Conservation (phyloP, 2,888 invertebrate genomes). For the Alloplasta piceator region DNA sequence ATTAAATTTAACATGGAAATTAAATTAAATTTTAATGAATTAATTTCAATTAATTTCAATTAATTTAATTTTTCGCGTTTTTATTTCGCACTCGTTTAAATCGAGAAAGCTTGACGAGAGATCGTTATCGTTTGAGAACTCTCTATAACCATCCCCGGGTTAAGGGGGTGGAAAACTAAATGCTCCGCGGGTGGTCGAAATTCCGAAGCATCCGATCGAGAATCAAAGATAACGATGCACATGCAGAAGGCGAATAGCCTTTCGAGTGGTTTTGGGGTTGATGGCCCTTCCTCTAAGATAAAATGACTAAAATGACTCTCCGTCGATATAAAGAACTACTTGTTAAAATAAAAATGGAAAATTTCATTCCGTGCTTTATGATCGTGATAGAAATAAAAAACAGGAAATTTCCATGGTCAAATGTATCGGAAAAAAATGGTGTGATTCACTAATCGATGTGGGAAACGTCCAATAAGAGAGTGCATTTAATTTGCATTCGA, state of each 20-base stretch:
- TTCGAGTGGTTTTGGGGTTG: not conserved
- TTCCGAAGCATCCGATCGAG: not conserved
- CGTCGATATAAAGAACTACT: not conserved
- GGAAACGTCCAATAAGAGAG: not conserved
- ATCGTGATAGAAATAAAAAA: constrained; percentile 15
- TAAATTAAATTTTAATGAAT: no score
- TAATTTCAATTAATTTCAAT: no score
- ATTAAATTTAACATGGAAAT: no score
- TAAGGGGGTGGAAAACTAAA: constrained; percentile 8
- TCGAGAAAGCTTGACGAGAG: not conserved
- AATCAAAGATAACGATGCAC: not conserved
- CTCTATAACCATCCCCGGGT: not conserved
- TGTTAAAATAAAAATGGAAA: not conserved
- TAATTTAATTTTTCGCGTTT: not conserved
- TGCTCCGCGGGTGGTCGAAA: not conserved
- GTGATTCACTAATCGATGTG: constrained; percentile 26
- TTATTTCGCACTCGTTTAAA: not conserved
- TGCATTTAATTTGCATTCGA: constrained; percentile 28
- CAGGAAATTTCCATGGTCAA: constrained; percentile 40
- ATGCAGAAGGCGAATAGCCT: not conserved
- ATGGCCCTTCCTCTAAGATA: not conserved
- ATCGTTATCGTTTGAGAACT: constrained; percentile 14
- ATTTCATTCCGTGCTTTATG: not conserved
- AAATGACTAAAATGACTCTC: constrained; percentile 1
- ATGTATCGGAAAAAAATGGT: not conserved